phyloP scores from a whole-genome alignment of 2,888 invertebrate species.

The Mimachlamys varia region DNA sequence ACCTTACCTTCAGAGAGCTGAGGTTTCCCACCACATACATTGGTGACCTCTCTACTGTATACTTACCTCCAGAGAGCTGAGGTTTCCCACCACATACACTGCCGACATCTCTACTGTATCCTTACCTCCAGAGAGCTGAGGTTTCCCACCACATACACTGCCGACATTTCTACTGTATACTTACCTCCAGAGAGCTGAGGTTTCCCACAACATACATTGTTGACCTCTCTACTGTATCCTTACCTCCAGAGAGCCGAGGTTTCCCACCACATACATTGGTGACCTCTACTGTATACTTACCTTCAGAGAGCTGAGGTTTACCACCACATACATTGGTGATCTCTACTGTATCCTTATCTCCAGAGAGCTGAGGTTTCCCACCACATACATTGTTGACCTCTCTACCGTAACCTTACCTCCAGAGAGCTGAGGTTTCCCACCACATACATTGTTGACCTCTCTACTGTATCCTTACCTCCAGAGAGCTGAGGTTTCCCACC shows the following conservation, averaged over 20 bases:
- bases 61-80: conserved; percentile 71
- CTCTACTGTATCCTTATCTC: conserved; percentile 57
- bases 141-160: conserved; percentile 82
- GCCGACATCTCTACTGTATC: conserved; percentile 83
- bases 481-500: conserved; percentile 72
- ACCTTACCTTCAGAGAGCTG: conserved; percentile 69
- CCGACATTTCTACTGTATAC: conserved; percentile 82
- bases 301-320: conserved; percentile 71
- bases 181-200: conserved; percentile 72
- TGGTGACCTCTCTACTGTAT: conserved; percentile 83
- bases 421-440: conserved; percentile 74
- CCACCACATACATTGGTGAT: conserved; percentile 85
- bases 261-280: conserved; percentile 83
- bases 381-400: conserved; percentile 85
- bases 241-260: conserved; percentile 73
- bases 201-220: conserved; percentile 83
- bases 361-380: conserved; percentile 73
- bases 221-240: conserved; percentile 80
- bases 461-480: conserved; percentile 62
- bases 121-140: conserved; percentile 72
- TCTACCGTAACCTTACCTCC: conserved; percentile 58
- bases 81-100: conserved; percentile 81
- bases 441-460: conserved; percentile 85
- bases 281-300: conserved; percentile 77
- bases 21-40: conserved; percentile 82